Base-by-base conservation (phyloP, 2,113 vertebrate species). In the Aptenodytes forsteri region DNA sequence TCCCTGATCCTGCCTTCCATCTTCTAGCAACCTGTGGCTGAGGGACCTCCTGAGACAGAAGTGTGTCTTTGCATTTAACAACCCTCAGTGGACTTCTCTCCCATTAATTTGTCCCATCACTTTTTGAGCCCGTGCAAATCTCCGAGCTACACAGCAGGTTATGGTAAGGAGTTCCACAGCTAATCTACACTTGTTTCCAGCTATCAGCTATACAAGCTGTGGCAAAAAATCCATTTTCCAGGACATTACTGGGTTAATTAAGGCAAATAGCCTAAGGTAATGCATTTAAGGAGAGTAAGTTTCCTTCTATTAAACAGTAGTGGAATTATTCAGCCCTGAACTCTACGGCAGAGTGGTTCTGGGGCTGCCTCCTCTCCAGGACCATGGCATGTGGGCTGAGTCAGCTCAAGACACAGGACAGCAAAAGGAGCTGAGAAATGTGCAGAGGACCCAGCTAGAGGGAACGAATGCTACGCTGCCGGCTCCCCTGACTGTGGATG, bases 381-480 rank as follows among this genome's bases (percentile, higher is more conserved):
- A 54, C 38, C 0, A 0, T 2, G 40, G 38, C 8, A 27, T 4
- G 2, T 5, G 66, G 78, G n/a, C 69, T 36, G 83, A 25, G 50
- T n/a, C 55, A 47, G 55, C 56, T 49, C 42, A 2, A 83, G 80
- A 44, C 42, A 27, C 10, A 0, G 32, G 13, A 55, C 4, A 16
- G 36, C 36, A 47, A 3, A 38, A 26, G 61, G 61, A 71, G 18
- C 20, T 21, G 56, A n/a, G 55, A 32, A 42, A 64, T 3, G 25
- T 1, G 1, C 11, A 17, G 16, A 47, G 15, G 11, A 10, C 19
- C 8, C 22, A 10, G 23, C 9, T 3, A 8, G 40, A 46, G 61
- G 46, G 32, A 21, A 12, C 0, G 0, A 62, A 13, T 8, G 4
- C 6, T 8, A 7, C 0, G 0, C 38, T 59, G 34, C 29, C 1